Evolutionary conservation across 2,113 vertebrate genomes (phyloP).

Genomic region (Platysteira castanea): DNA sequence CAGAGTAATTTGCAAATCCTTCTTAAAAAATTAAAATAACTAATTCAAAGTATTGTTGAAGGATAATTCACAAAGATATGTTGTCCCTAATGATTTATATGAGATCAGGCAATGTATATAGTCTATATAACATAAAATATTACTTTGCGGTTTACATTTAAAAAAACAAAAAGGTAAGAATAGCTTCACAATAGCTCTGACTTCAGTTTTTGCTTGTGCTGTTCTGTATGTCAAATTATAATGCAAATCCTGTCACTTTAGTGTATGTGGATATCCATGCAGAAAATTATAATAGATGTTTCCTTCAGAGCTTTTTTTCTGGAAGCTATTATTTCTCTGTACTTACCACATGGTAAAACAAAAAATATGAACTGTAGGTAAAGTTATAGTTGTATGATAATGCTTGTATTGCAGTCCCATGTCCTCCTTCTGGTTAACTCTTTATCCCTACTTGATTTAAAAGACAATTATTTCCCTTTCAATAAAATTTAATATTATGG

Average conservation of each 20-base stretch:
- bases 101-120: neutral
- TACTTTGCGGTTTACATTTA: neutral
- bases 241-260: neutral
- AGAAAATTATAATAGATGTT: neutral
- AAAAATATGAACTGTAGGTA: neutral
- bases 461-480: neutral
- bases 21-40: neutral
- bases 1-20: neutral
- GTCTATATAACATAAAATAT: neutral
- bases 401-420: neutral
- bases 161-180: neutral
- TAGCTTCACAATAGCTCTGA: neutral
- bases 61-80: neutral
- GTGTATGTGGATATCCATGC: neutral
- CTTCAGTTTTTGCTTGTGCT: neutral
- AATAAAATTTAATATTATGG: neutral
- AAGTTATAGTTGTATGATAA: neutral
- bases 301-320: neutral
- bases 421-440: neutral
- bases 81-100: neutral
- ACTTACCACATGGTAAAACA: neutral
- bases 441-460: neutral
- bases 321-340: neutral
- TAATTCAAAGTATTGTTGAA: neutral
- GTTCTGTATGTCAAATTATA: neutral